Evolutionary conservation across 1,140 invertebrate genomes (phyloP), one percentile per base, ranked within the genome.

Genomic region (Dinothrombium tinctorium): DNA sequence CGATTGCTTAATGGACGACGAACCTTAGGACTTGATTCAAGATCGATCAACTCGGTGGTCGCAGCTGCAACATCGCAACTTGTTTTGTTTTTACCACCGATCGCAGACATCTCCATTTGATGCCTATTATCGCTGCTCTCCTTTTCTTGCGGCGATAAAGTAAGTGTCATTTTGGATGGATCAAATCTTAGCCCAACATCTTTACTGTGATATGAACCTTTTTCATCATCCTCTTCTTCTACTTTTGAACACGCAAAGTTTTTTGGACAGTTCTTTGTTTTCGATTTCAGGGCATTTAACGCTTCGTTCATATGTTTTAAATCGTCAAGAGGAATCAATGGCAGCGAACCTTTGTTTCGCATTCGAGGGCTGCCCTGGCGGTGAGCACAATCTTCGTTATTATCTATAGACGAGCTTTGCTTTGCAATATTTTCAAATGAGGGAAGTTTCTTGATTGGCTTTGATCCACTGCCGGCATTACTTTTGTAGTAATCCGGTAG

Each of bases 401-500:
- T 12, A 32, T 12, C n/a, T 32, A 5, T 32, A 7, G 5, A 7
- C 5, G 29, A 32, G 17, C 29, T 32, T 32, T 12, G 29, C 12
- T 33, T 40, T 7, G 17, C 23, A 9, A 44, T 12, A 42, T 23
- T 36, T 26, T 42, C 41, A 12, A 42, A n/a, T 21, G 42, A 33
- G 1, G 37, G 23, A 12, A 39, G 17, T 19, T 35, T 44, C 33
- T 32, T 40, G 11, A n/a, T 6, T 11, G 12, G 3, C 14, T 12
- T 19, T 39, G 0, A 9, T 36, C 14, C 26, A 22, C 23, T 21
- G 26, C 19, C 20, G 12, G 11, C 7, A n/a, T 38, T 43, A 9
- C 15, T 12, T 26, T 39, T 41, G 4, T 41, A 29, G 20, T 31
- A 44, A 33, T 41, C 43, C n/a, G 43, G 43, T 4, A 44, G 19